Base-by-base conservation (phyloP, 2,797 vertebrate species). In the Lepidocolaptes lacrymiger region DNA sequence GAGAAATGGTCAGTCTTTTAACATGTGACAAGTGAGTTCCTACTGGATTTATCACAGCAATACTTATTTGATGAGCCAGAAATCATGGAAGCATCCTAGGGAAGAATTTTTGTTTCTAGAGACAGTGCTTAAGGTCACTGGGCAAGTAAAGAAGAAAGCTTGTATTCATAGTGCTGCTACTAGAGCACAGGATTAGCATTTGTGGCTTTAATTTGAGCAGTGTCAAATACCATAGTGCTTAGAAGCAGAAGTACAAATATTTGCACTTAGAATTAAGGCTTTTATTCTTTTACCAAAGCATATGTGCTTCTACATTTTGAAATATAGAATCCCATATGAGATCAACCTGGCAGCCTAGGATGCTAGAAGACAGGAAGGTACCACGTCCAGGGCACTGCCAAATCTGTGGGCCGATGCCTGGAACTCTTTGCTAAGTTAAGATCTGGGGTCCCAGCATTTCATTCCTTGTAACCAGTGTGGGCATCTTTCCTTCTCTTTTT, bases 191-290 rank as follows among this genome's bases (percentile, higher is more conserved):
- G 88, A 92, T 96, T 96, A 97, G 86, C 88, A 61, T 87, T 93
- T 64, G 30, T 37, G 54, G 23, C 36, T 93, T 95, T 92, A 93
- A 91, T 94, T 87, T 93, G 62, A 88, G 76, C 48, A 76, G 54
- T 76, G 83, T 92, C 91, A 94, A 95, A 93, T 84, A 93, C 79
- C 92, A 90, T 24, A 76, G 74, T 74, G 71, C 82, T 93, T 88
- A 86, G 77, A 92, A 96, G 76, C 69, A 94, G 91, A 90, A 89
- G 67, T 56, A 46, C 66, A 97, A 96, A 95, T 94, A 92, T 95
- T 96, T 94, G 82, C 30, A 43, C 59, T 82, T 91, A 86, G 92
- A 88, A 94, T 93, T 85, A 94, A 86, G 64, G 41, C 14, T 88
- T 81, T 77, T 91, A 41, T 78, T 88, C 72, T 93, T 93, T 88